Evolutionary conservation across 2,113 vertebrate species (phyloP).

Genomic region (Leiothrix lutea): DNA sequence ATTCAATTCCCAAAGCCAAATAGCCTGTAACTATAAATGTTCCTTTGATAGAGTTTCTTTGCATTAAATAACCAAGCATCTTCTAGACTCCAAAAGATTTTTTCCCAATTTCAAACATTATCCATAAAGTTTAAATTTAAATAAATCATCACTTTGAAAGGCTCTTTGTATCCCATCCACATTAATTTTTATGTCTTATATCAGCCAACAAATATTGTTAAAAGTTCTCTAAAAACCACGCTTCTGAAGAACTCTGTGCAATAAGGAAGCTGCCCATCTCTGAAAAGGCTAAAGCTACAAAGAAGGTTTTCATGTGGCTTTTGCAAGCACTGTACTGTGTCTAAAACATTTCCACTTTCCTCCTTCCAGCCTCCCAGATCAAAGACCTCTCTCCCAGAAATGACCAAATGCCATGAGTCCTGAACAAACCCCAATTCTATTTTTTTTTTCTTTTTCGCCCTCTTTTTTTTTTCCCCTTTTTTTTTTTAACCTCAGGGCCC

Average conservation of each 20-base stretch:
- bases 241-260: constrained; percentile 64
- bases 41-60: constrained; percentile 60
- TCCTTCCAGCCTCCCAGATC: constrained; percentile 74
- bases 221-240: constrained; percentile 10
- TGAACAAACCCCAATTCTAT: constrained; percentile 68
- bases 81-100: constrained; percentile 19
- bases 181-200: constrained; percentile 45
- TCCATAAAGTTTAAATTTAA: constrained; percentile 49
- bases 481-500: constrained; percentile 58
- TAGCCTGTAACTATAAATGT: constrained; percentile 64
- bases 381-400: constrained; percentile 78
- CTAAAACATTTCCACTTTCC: constrained; percentile 79
- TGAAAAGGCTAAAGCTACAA: constrained; percentile 74
- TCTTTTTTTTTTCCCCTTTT: fast-evolving
- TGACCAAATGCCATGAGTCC: constrained; percentile 78
- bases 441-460: neutral
- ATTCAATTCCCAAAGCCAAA: constrained; percentile 62
- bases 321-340: constrained; percentile 69
- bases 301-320: constrained; percentile 82
- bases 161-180: constrained; percentile 22
- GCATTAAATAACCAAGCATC: constrained; percentile 57
- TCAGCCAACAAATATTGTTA: constrained; percentile 52
- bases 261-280: constrained; percentile 75
- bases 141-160: constrained; percentile 40
- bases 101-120: constrained; percentile 1